Evolutionary conservation across 2,113 vertebrate species (phyloP), one percentile per base, ranked within the genome.

Genomic region (Antigone vipio): DNA sequence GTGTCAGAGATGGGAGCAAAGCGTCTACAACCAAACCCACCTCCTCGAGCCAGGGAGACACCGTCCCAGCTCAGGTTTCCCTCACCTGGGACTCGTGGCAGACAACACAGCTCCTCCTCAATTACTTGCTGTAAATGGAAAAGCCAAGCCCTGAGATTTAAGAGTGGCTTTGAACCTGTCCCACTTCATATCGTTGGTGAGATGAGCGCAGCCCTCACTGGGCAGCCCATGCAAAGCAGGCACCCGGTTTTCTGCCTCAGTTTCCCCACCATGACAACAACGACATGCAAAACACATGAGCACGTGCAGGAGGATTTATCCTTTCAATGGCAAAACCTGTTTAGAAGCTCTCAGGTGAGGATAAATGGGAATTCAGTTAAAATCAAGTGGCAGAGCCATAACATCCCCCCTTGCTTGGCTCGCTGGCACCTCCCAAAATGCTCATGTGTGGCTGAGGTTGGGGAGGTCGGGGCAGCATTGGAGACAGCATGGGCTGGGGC

Each of bases 361-460:
- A n/a, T 16, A 82, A 72, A 42, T 4, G 29, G 59, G 67, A 79
- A 44, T 35, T 79, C 30, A 21, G 12, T n/a, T 22, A 53, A 84
- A 89, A 86, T 2, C 0, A 0, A 50, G 74, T 8, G 50, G 55
- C 59, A 84, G 55, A 84, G 30, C 42, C 4, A 2, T 11, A 0
- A 56, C 11, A 7, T 30, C 21, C 15, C 40, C 34, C 24, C 72
- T 74, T 9, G 0, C 15, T 21, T 4, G 1, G 34, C 35, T 75
- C 2, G 0, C 29, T 34, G 67, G 59, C 50, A 44, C 47, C 50
- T 88, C 44, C 79, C 4, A 1, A 56, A 91, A 38, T 0, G 0
- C 10, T n/a, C 1, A 0, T 15, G 22, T 2, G 11, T 35, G 44
- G 32, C 9, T 1, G 0, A n/a, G n/a, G 19, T 13, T 49, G 72